Evolutionary conservation across 2,888 invertebrate species (phyloP), one percentile per base, ranked within the genome.

Genomic region (Disparrhopalites patrizii): DNA sequence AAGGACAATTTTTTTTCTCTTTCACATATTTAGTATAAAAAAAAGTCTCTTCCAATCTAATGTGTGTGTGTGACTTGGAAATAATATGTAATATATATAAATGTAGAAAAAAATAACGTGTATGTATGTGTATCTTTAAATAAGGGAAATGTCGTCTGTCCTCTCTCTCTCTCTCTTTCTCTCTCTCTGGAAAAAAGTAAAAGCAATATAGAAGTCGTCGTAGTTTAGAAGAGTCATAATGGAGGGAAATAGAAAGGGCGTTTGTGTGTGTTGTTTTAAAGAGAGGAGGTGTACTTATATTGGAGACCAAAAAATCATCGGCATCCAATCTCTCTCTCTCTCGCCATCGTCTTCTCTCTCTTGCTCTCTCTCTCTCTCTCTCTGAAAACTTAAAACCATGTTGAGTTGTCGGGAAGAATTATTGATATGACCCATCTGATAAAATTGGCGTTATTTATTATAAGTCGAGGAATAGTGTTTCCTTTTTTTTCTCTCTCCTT

Each of bases 341-440:
- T n/a, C n/a, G n/a, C n/a, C n/a, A n/a, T n/a, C n/a, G n/a, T n/a
- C n/a, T n/a, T n/a, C n/a, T n/a, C n/a, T n/a, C n/a, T n/a, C n/a
- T n/a, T n/a, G n/a, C n/a, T n/a, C n/a, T n/a, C n/a, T n/a, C n/a
- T n/a, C n/a, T n/a, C n/a, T n/a, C n/a, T 27, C 47, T 47, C 25
- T 47, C 55, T 55, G 30, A 63, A 63, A 63, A 63, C 54, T 63
- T 63, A 55, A 63, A 65, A 65, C 65, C 65, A 65, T 65, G 65
- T 65, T 65, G 65, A 65, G 57, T 65, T 65, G 65, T 65, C 65
- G 50, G 43, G 57, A 58, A 51, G 65, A 65, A 65, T 65, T 65
- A 65, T 65, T 65, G 65, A 65, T 65, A 65, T 65, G 57, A 58
- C 65, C 65, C 50, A 65, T 58, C 65, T 51, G 65, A 65, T 58